Evolutionary conservation across 2,113 vertebrate species (phyloP).

Genomic region (Nerophis lumbriciformis): DNA sequence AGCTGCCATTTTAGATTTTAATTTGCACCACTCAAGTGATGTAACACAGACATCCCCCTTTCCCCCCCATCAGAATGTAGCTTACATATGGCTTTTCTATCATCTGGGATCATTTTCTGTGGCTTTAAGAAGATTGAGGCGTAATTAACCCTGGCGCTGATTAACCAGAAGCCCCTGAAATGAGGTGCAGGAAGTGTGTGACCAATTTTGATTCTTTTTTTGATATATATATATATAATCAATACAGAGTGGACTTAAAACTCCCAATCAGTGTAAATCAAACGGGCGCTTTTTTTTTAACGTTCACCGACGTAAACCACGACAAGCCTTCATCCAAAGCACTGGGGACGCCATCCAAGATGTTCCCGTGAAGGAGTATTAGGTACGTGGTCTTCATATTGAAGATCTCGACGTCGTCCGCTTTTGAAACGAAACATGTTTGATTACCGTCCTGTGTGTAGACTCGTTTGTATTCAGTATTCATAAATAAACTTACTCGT

Average conservation of each 20-base stretch:
- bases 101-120: conserved; percentile 3
- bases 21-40: not conserved
- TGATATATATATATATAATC: not conserved
- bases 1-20: conserved; percentile 1
- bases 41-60: not conserved
- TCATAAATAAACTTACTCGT: conserved; percentile 67
- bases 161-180: conserved; percentile 6
- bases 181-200: not conserved
- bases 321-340: conserved; percentile 22
- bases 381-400: conserved; percentile 66
- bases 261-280: conserved; percentile 9
- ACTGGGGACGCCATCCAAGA: conserved; percentile 34
- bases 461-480: conserved; percentile 59
- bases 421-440: conserved; percentile 49
- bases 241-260: conserved; percentile 7
- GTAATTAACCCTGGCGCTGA: not conserved
- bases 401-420: conserved; percentile 56
- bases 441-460: conserved; percentile 53
- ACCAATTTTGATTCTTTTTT: not conserved
- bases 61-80: not conserved
- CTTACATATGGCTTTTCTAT: conserved; percentile 1
- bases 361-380: conserved; percentile 19
- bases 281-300: conserved; percentile 6
- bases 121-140: conserved; percentile 10
- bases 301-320: not conserved